phyloP scores from a whole-genome alignment of 2,113 vertebrate species.

The Laterallus jamaicensis region DNA sequence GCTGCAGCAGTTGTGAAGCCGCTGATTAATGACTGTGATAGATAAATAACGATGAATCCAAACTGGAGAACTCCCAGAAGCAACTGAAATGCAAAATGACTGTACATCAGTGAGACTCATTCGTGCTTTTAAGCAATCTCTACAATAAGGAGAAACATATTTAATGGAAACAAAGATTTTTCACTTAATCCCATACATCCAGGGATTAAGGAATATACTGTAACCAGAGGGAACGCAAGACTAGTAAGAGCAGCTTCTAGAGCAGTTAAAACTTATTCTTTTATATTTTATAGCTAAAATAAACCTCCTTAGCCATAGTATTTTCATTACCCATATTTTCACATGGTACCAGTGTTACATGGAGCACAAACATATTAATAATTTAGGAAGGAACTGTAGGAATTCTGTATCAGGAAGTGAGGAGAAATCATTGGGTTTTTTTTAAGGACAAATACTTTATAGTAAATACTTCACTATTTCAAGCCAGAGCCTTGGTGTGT shows the following conservation, averaged over 20 bases:
- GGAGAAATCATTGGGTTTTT: background rate
- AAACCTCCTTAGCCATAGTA: background rate
- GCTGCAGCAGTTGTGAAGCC: conserved; percentile 95
- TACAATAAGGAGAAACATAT: background rate
- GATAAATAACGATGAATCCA: conserved; percentile 92
- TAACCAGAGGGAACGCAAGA: background rate
- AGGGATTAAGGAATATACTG: background rate
- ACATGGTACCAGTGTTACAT: background rate
- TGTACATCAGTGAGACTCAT: background rate
- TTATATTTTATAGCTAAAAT: background rate
- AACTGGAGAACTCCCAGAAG: conserved; percentile 84
- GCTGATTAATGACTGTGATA: conserved; percentile 93
- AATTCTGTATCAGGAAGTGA: background rate
- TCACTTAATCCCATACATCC: background rate
- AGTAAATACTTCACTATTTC: background rate
- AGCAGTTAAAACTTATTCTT: background rate
- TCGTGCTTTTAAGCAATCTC: background rate
- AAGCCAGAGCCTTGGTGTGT: background rate
- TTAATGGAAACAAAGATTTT: background rate
- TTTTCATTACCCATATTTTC: background rate
- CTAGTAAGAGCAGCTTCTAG: background rate
- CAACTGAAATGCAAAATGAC: conserved; percentile 78
- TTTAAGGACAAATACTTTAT: background rate
- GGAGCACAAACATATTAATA: background rate
- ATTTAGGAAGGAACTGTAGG: background rate